Conservation (phyloP, 2,113 vertebrate genomes). For the Malurus cyaneus region DNA sequence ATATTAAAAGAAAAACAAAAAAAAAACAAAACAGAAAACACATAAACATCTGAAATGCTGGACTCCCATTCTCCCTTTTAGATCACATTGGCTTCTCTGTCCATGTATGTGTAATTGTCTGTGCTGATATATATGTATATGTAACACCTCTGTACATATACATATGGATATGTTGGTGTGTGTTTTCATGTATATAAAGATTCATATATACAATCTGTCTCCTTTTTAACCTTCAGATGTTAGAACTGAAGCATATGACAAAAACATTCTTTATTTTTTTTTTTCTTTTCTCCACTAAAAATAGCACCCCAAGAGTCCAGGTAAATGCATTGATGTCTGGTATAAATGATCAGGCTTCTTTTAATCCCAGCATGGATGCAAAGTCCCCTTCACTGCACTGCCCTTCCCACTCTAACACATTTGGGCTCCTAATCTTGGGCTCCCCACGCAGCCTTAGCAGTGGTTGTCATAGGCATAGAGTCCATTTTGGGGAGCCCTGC, state of each 20-base stretch:
- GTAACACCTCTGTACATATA: conserved; percentile 4
- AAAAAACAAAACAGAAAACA: not conserved
- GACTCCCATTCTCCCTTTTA: not conserved
- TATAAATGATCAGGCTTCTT: not conserved
- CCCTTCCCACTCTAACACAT: not conserved
- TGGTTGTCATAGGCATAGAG: not conserved
- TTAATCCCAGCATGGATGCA: not conserved
- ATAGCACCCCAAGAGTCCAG: not conserved
- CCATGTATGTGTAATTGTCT: not conserved
- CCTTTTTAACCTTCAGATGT: not conserved
- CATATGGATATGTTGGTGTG: conserved; percentile 10
- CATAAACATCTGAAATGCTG: not conserved
- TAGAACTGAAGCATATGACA: not conserved
- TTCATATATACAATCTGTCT: not conserved
- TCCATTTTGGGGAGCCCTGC: not conserved
- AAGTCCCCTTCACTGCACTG: not conserved
- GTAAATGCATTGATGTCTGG: not conserved
- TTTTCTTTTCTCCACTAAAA: not conserved
- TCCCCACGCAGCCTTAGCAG: not conserved
- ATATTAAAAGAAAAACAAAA: not conserved
- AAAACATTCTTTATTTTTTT: not conserved
- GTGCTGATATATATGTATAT: conserved; percentile 17
- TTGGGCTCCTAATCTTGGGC: not conserved
- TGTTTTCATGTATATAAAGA: conserved; percentile 1
- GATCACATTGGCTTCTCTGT: not conserved